phyloP scores from a whole-genome alignment of 1,140 invertebrate species.

The Wasmannia auropunctata region DNA sequence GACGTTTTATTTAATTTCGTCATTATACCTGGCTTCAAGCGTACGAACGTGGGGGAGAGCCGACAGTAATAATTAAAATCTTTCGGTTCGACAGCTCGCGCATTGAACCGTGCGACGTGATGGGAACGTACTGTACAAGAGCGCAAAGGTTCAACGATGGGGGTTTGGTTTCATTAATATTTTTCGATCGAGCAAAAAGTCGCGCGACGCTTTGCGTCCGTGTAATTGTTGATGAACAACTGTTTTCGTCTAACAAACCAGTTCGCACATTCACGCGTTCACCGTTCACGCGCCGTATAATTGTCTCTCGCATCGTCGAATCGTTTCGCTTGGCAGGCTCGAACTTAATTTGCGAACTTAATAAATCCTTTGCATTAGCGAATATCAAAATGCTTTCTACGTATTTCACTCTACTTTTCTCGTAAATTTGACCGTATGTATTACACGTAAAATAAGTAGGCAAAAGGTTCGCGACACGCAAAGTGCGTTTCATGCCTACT shows the following conservation, averaged over 20 bases:
- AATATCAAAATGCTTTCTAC: background rate
- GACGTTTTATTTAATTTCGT: slow-evolving; percentile 68
- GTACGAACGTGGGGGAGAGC: slow-evolving; percentile 28
- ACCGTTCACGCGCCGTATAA: background rate
- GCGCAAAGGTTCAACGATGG: slow-evolving; percentile 26
- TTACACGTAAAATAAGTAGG: background rate
- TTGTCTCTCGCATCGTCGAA: background rate
- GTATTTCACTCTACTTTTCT: background rate
- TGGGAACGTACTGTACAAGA: slow-evolving; percentile 26
- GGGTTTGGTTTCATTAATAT: slow-evolving; percentile 51
- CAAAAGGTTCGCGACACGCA: background rate
- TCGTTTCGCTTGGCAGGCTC: background rate
- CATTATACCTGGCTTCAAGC: slow-evolving; percentile 59
- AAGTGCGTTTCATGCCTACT: background rate
- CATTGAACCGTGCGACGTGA: slow-evolving; percentile 41
- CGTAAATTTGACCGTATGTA: background rate
- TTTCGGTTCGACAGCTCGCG: slow-evolving; percentile 64
- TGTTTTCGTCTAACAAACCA: background rate
- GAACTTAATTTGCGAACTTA: background rate
- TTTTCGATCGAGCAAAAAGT: slow-evolving; percentile 34
- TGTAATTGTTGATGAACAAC: slow-evolving; percentile 41
- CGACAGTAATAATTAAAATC: slow-evolving; percentile 69
- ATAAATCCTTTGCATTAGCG: background rate
- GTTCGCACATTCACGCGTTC: no score
- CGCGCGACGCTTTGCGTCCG: background rate